A percentile compares a stretch with the other conserved stretches of the same genome.
Conservation (phyloP, 2,888 invertebrate species). For the Scaptomyza caliginosa region DNA sequence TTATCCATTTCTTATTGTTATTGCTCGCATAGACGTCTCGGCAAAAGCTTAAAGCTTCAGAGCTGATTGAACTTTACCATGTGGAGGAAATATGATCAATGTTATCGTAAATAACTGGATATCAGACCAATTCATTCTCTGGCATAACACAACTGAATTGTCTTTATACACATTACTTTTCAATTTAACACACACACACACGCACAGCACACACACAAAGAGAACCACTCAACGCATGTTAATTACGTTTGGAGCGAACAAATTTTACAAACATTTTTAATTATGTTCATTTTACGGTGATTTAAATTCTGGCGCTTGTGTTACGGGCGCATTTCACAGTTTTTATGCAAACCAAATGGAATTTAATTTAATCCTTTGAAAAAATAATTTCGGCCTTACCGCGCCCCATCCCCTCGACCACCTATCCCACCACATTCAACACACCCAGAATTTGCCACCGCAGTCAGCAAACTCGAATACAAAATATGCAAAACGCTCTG, state of each 20-base stretch:
- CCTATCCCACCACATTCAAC: too few species aligned
- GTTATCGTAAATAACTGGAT: not conserved
- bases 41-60: too few species aligned
- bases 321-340: constrained; percentile 45
- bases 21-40: too few species aligned
- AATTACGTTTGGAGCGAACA: constrained; percentile 35
- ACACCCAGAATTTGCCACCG: not conserved
- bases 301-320: constrained; percentile 53
- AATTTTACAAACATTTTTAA: constrained; percentile 55
- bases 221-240: constrained; percentile 18
- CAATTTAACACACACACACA: constrained; percentile 2
- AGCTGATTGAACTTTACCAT: too few species aligned
- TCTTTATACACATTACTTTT: not conserved
- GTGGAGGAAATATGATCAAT: too few species aligned
- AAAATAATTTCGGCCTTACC: constrained; percentile 53
- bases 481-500: constrained; percentile 55
- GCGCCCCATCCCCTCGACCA: not conserved
- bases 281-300: constrained; percentile 72
- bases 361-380: constrained; percentile 74
- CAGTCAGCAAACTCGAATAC: constrained; percentile 21
- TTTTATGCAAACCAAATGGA: constrained; percentile 54
- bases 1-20: too few species aligned
- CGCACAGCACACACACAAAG: not conserved
- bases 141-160: not conserved
- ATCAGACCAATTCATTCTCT: not conserved